Evolutionary conservation across 1,140 invertebrate genomes (phyloP).

Genomic region (Ruditapes philippinarum): DNA sequence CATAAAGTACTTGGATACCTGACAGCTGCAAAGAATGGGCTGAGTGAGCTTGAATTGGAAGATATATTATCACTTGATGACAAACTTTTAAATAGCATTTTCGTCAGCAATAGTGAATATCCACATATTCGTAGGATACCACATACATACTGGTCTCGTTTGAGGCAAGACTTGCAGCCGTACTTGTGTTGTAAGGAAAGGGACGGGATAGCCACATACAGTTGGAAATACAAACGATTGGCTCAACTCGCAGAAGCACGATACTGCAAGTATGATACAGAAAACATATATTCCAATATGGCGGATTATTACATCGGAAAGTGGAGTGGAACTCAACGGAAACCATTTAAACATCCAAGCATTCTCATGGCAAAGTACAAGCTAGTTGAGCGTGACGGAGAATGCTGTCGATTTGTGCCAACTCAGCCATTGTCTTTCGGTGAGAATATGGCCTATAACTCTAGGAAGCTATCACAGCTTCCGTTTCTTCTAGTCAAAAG

Average conservation of each 20-base stretch:
- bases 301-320: constrained; percentile 98
- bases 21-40: constrained; percentile 77
- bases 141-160: constrained; percentile 71
- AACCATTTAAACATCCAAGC: constrained; percentile 97
- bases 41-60: constrained; percentile 83
- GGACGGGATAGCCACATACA: constrained; percentile 88
- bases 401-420: constrained; percentile 97
- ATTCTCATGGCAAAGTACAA: constrained; percentile 90
- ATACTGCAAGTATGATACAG: constrained; percentile 95
- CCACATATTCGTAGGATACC: constrained; percentile 78
- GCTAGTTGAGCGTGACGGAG: constrained; percentile 92
- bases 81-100: constrained; percentile 78
- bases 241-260: constrained; percentile 90
- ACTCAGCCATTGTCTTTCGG: constrained; percentile 96
- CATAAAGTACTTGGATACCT: constrained; percentile 87
- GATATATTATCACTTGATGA: constrained; percentile 85
- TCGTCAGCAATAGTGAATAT: constrained; percentile 57
- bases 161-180: constrained; percentile 96
- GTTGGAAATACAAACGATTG: constrained; percentile 80
- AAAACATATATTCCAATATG: constrained; percentile 98
- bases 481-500: constrained; percentile 73
- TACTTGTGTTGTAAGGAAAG: constrained; percentile 98
- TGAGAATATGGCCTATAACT: constrained; percentile 73
- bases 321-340: constrained; percentile 95
- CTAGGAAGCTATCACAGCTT: constrained; percentile 78